Conservation (phyloP, 2,113 vertebrate species). For the Nycticryphes semicollaris region DNA sequence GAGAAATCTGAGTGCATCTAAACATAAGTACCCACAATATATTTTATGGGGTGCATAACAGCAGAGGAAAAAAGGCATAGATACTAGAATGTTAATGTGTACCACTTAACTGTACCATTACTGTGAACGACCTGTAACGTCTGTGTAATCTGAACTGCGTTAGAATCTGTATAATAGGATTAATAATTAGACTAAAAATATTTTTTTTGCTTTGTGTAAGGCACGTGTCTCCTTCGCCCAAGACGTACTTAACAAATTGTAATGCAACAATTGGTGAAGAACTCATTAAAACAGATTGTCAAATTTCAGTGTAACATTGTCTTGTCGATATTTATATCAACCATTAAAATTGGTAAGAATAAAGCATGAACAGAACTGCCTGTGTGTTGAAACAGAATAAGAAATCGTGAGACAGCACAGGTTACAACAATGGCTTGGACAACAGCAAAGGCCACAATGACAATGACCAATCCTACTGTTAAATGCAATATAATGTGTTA, state of each 20-base stretch:
- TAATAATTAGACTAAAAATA: not conserved
- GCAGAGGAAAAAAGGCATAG: not conserved
- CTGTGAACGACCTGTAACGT: not conserved
- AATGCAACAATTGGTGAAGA: not conserved
- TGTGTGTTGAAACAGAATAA: not conserved
- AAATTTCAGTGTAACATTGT: not conserved
- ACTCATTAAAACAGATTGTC: not conserved
- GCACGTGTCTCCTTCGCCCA: not conserved
- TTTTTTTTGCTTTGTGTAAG: not conserved
- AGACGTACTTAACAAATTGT: not conserved
- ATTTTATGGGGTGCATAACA: not conserved
- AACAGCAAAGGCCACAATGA: not conserved
- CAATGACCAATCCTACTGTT: not conserved
- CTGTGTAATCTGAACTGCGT: not conserved
- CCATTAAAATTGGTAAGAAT: not conserved
- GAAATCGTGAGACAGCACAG: not conserved
- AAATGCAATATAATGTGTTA: not conserved
- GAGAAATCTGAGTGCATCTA: not conserved
- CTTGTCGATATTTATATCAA: not conserved
- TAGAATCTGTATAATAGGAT: not conserved
- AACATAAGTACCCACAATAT: not conserved
- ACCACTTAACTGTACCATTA: not conserved
- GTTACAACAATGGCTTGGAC: not conserved
- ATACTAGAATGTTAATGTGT: not conserved
- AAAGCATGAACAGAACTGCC: not conserved